These are phyloP conservation scores for Microcebus murinus DNA, from an alignment of 2,113 vertebrate species.

Conservation along the genomic window DNA sequence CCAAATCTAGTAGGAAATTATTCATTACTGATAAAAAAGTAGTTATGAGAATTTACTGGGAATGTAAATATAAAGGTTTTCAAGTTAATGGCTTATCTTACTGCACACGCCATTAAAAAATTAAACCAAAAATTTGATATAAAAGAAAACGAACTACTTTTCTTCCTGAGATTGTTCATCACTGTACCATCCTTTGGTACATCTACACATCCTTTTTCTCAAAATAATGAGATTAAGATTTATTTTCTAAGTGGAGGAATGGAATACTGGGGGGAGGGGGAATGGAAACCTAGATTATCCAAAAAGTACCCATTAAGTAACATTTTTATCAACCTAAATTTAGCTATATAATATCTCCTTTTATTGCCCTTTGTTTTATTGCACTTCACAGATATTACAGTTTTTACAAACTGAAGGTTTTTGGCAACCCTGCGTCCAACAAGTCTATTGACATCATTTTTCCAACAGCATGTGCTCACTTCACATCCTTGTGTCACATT, in stretches of 20 bases:
- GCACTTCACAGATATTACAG: background rate
- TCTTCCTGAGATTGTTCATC: background rate
- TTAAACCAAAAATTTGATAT: conserved; percentile 1
- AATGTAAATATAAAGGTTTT: background rate
- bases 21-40: conserved; percentile 23
- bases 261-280: background rate
- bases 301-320: background rate
- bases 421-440: background rate
- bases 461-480: background rate
- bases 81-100: background rate
- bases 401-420: background rate
- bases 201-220: background rate
- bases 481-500: background rate
- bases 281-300: background rate
- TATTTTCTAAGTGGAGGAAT: conserved; percentile 15
- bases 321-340: background rate
- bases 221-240: conserved; percentile 18
- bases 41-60: conserved; percentile 28
- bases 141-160: background rate
- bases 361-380: background rate
- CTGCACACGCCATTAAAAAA: background rate
- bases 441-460: background rate
- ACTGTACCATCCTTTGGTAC: background rate
- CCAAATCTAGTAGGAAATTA: conserved; percentile 37
- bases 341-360: background rate